phyloP scores from a whole-genome alignment of 2,113 vertebrate species.

The Saccopteryx leptura region DNA sequence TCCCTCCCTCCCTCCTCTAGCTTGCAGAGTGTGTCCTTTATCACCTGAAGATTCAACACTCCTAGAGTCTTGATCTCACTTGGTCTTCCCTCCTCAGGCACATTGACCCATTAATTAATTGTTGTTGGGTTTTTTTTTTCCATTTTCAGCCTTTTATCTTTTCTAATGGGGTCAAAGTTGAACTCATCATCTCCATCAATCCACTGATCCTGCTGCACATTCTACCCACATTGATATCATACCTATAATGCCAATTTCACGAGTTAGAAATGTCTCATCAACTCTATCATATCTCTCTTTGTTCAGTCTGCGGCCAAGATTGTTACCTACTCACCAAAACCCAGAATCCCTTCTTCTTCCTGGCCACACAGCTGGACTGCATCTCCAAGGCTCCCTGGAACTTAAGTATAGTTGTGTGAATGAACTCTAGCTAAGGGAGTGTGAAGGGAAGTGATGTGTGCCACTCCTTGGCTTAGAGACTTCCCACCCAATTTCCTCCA shows the following conservation, averaged over 20 bases:
- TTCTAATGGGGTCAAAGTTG: background rate
- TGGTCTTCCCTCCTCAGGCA: background rate
- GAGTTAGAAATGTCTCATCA: background rate
- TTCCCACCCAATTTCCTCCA: background rate
- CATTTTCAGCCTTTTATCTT: background rate
- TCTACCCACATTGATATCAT: background rate
- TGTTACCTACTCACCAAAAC: background rate
- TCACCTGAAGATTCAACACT: background rate
- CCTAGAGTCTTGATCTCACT: background rate
- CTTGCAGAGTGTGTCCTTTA: background rate
- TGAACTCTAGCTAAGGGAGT: background rate
- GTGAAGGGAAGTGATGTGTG: background rate
- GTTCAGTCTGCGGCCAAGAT: background rate
- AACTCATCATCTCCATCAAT: background rate
- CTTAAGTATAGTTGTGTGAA: background rate
- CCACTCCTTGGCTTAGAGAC: background rate
- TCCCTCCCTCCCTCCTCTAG: background rate
- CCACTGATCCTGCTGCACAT: background rate
- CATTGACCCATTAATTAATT: background rate
- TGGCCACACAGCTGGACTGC: background rate
- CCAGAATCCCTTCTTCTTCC: background rate
- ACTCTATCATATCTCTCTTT: background rate
- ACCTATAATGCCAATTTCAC: background rate
- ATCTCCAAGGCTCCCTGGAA: background rate
- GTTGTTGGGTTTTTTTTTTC: background rate